These are phyloP conservation scores for Yasuhikotakia modesta DNA, from an alignment of 2,797 vertebrate genomes.

Conservation along the genomic window DNA sequence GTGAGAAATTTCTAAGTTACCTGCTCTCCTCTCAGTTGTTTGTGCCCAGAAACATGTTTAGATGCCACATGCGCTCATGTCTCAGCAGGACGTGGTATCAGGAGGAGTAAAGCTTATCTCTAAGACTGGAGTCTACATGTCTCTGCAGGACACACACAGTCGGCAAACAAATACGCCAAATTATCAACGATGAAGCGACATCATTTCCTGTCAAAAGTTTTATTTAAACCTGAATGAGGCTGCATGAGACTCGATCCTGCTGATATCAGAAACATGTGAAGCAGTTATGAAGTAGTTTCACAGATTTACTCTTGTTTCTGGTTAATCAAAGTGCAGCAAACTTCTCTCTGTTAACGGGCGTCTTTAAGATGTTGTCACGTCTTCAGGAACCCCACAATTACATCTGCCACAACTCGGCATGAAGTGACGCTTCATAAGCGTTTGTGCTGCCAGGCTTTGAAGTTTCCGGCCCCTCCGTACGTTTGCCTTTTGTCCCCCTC, in stretches of 20 bases:
- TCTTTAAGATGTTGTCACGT: constrained; percentile 74
- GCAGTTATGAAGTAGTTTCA: constrained; percentile 62
- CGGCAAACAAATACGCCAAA: constrained; percentile 62
- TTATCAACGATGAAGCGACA: constrained; percentile 73
- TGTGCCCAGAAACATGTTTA: constrained; percentile 74
- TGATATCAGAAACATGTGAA: constrained; percentile 59
- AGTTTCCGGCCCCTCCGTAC: constrained; percentile 73
- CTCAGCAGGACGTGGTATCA: constrained; percentile 74
- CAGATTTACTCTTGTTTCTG: constrained; percentile 74
- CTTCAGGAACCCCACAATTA: constrained; percentile 79
- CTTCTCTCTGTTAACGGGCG: constrained; percentile 65
- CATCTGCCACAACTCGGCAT: constrained; percentile 83
- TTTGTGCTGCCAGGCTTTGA: constrained; percentile 79
- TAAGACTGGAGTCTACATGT: constrained; percentile 63
- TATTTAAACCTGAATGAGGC: constrained; percentile 68
- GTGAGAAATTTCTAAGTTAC: constrained; percentile 60
- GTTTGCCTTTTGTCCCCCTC: constrained; percentile 74
- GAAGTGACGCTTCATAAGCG: constrained; percentile 78
- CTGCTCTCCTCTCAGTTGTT: constrained; percentile 62
- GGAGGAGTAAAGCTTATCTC: constrained; percentile 71
- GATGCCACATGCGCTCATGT: constrained; percentile 63
- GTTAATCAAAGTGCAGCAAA: constrained; percentile 71
- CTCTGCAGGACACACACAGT: constrained; percentile 54
- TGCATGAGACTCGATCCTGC: constrained; percentile 57
- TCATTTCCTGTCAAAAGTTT: constrained; percentile 65